Conservation (phyloP, 2,888 invertebrate species). For the Iselma pallidipennis region DNA sequence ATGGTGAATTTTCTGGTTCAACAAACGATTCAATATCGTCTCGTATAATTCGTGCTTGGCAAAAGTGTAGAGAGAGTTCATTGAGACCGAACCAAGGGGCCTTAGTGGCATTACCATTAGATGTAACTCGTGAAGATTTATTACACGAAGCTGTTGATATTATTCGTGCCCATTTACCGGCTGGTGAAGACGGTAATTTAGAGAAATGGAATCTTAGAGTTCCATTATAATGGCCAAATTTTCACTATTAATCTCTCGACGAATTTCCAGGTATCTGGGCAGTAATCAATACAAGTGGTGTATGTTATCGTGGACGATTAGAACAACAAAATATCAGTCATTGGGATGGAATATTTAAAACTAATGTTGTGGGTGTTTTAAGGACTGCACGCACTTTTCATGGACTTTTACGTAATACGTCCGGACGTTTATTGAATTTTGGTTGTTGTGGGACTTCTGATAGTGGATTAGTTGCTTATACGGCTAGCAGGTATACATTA, state of each 20-base stretch:
- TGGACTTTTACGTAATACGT: conserved; percentile 67
- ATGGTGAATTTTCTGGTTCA: conserved; percentile 59
- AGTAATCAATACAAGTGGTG: conserved; percentile 81
- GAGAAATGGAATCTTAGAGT: not conserved
- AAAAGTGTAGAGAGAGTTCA: conserved; percentile 54
- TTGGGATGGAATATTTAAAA: conserved; percentile 72
- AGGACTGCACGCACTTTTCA: conserved; percentile 77
- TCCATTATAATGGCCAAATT: not conserved
- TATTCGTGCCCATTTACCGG: conserved; percentile 78
- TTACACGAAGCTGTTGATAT: conserved; percentile 78
- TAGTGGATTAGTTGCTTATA: conserved; percentile 62
- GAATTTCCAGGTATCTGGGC: conserved; percentile 72
- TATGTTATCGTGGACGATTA: conserved; percentile 71
- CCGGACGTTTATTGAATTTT: conserved; percentile 72
- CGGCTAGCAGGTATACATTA: conserved; percentile 47
- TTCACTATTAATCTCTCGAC: not conserved
- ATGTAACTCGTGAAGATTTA: conserved; percentile 79
- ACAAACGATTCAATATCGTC: conserved; percentile 65
- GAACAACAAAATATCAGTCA: conserved; percentile 70
- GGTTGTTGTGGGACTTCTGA: conserved; percentile 61
- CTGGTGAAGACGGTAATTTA: conserved; percentile 75
- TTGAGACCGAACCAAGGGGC: conserved; percentile 44
- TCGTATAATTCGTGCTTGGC: conserved; percentile 59
- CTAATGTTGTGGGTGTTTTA: conserved; percentile 73
- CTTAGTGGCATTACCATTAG: conserved; percentile 73